Base-by-base conservation (phyloP, 1,140 invertebrate species). In the Papilio xuthus region DNA sequence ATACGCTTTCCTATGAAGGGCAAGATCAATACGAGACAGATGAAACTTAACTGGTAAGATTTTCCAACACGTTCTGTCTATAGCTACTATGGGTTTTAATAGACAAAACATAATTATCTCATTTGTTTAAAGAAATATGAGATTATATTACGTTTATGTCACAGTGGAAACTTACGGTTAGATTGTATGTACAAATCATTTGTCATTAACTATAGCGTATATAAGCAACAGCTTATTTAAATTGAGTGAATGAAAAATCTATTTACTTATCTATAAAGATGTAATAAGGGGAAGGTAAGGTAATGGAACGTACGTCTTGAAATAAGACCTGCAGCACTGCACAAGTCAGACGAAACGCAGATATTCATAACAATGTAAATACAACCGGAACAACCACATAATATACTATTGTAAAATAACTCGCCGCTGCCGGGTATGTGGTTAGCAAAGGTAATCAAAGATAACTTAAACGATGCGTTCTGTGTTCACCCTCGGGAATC, bases 41-140 rank as follows among this genome's bases (percentile, higher is more conserved):
- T 96, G 95, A 97, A 97, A 91, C 89, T 96, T 4, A 96, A 95
- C 86, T 96, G 95, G 96, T 96, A 90, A 91, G 86, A 26, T 47
- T 69, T 71, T 42, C 37, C 4, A 53, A n/a, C n/a, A 7, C 13
- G 44, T 15, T 18, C 44, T 18, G 15, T 47, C 15, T 18, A 47
- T 18, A 6, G 44, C 18, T 47, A 18, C 4, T 15, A 47, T 47
- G 44, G 15, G 44, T 44, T 44, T 44, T 1, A 7, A 47, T 7
- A 37, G 32, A 37, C 32, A 15, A 47, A 47, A 47, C 44, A 47
- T 6, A 18, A 4, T 47, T 47, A 47, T 47, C 44, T 47, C 44
- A 18, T 4, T 47, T 47, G 15, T 4, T 18, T 47, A 47, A 47
- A 18, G 18, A 47, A 13, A 15, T 0, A 47, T 47, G 18, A 47